phyloP scores from a whole-genome alignment of 2,888 invertebrate genomes.

The Oxystoma pomonae region DNA sequence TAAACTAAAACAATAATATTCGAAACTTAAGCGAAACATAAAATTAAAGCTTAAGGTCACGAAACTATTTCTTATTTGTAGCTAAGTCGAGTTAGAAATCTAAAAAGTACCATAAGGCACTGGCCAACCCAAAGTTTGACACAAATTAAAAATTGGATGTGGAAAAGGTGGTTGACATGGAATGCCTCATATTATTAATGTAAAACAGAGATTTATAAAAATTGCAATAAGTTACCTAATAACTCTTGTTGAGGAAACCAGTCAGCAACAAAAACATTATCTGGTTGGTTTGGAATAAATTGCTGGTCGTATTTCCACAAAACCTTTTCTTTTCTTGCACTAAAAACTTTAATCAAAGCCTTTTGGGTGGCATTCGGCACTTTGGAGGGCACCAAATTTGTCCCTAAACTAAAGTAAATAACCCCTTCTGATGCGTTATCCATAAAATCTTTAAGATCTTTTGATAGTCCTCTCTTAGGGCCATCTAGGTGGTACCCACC shows the following conservation, averaged over 20 bases:
- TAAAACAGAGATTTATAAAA: no score
- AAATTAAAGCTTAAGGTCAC: no score
- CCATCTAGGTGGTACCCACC: slow-evolving; percentile 49
- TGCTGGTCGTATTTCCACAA: slow-evolving; percentile 67
- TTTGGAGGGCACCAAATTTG: slow-evolving; percentile 54
- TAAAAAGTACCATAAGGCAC: no score
- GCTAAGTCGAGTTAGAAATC: no score
- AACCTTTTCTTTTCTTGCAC: slow-evolving; percentile 56
- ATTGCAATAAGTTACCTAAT: no score
- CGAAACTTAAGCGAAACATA: no score
- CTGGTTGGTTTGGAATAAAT: slow-evolving; percentile 29
- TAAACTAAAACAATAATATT: no score
- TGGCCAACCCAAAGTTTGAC: no score
- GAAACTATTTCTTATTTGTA: no score
- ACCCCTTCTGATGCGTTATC: slow-evolving; percentile 53
- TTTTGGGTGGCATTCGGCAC: slow-evolving; percentile 51
- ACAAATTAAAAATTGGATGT: no score
- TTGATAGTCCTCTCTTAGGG: slow-evolving; percentile 31
- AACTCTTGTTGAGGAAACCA: slow-evolving; percentile 37
- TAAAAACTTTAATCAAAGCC: slow-evolving; percentile 55
- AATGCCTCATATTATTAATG: no score
- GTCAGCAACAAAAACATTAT: slow-evolving; percentile 42
- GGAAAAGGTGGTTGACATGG: no score
- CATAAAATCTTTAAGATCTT: slow-evolving; percentile 50
- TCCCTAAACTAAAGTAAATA: slow-evolving; percentile 58